Evolutionary conservation across 2,888 invertebrate species (phyloP), one percentile per base, ranked within the genome.

Genomic region (Tachystola acroxantha): DNA sequence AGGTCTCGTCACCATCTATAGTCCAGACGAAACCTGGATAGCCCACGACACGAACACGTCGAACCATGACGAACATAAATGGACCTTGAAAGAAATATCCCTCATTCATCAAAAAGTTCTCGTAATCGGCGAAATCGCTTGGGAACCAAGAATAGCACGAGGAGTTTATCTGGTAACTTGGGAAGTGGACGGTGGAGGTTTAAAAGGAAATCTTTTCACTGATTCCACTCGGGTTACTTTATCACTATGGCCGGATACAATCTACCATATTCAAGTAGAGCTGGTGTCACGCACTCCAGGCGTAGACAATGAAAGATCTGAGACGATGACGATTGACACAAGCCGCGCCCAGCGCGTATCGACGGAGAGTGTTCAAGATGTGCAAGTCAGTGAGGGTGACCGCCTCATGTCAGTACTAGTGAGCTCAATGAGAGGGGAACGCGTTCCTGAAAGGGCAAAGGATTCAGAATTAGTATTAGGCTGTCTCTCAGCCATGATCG

Each of bases 171-270:
- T 94, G 61, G 93, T 94, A 35, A 94, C 94, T 43, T 94, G 94
- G 94, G 94, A 94, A 88, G 92, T 94, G 37, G 92, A 92, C 60
- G 94, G 94, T 40, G 94, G 94, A 51, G 94, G 94, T 46, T 84
- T 94, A 42, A 93, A 93, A 78, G 94, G 94, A 48, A 94, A 94
- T 76, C 87, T 94, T 47, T 93, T 94, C 75, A 94, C 94, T 27
- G 94, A 94, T 73, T 92, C 93, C 35, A 93, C 93, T 40, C 90
- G 92, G 58, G 94, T 94, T 43, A 93, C 93, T 36, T 76, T 94
- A 50, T 93, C 93, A 39, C 82, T 94, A 34, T 94, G 94, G 93
- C 93, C 94, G 32, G 93, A 94, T 69, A 94, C 94, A 29, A 78
- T 93, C 48, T 94, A 94, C 74, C 92, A 93, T 74, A 93, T 94